phyloP scores from a whole-genome alignment of 2,797 vertebrate species.

The Centropyge bicolor region DNA sequence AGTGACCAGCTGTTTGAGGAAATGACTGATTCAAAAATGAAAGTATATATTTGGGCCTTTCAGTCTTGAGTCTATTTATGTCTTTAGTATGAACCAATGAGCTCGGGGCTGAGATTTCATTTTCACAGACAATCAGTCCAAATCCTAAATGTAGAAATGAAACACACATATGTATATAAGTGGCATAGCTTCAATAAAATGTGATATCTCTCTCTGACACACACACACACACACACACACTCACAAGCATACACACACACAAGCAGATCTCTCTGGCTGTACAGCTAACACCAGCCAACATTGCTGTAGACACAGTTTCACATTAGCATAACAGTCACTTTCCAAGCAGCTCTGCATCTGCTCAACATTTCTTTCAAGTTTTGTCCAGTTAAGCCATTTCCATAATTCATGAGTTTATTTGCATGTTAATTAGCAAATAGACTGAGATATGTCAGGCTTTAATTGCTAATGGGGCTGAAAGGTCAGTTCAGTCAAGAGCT shows the following conservation, averaged over 20 bases:
- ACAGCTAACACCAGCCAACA: not conserved
- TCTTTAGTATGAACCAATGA: not conserved
- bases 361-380: slow-evolving; percentile 62
- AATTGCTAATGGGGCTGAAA: slow-evolving; percentile 80
- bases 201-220: not conserved
- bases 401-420: slow-evolving; percentile 83
- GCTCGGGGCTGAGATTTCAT: not conserved
- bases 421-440: slow-evolving; percentile 81
- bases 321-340: slow-evolving; percentile 32
- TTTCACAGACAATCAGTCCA: too few species aligned
- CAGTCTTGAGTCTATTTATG: not conserved
- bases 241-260: not conserved
- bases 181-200: not conserved
- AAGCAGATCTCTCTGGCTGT: not conserved
- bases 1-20: not conserved
- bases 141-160: too few species aligned
- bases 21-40: too few species aligned
- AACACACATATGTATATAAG: not conserved
- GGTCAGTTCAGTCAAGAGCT: slow-evolving; percentile 73
- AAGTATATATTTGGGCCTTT: not conserved
- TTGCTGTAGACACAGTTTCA: not conserved
- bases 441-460: slow-evolving; percentile 82
- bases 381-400: slow-evolving; percentile 80
- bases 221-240: not conserved
- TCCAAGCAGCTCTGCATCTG: slow-evolving; percentile 32